These are phyloP conservation scores for Drosophila atripex DNA, from an alignment of 2,888 invertebrate genomes.

Conservation along the genomic window DNA sequence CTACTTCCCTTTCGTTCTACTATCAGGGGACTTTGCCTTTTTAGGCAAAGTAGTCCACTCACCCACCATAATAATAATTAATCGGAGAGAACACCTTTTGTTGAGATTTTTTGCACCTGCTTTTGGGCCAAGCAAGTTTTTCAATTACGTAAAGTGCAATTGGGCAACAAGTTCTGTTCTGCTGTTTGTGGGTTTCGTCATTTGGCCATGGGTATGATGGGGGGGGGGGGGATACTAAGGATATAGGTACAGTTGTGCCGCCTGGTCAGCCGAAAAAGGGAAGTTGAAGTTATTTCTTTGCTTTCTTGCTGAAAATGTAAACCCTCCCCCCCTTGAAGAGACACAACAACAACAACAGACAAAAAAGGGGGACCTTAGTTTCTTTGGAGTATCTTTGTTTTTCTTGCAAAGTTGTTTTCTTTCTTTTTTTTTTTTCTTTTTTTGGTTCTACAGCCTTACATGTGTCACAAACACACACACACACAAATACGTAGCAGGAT, in stretches of 20 bases:
- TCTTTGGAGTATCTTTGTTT: slow-evolving; percentile 34
- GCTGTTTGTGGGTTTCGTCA: neutral
- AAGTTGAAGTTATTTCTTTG: slow-evolving; percentile 3
- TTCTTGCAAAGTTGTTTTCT: slow-evolving; percentile 17
- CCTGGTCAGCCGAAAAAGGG: slow-evolving; percentile 19
- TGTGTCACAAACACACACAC: slow-evolving; percentile 41
- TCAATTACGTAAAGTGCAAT: slow-evolving; percentile 76
- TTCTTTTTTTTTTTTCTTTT: neutral
- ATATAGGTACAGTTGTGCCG: slow-evolving; percentile 41
- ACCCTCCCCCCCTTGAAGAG: neutral
- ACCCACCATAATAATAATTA: slow-evolving; percentile 25
- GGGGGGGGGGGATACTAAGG: neutral
- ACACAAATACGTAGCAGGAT: slow-evolving; percentile 25
- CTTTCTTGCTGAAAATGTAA: neutral
- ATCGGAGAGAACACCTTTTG: slow-evolving; percentile 23
- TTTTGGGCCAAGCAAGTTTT: slow-evolving; percentile 37
- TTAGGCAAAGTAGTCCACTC: too few relatives aligned
- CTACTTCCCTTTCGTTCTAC: too few relatives aligned
- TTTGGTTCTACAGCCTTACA: slow-evolving; percentile 20
- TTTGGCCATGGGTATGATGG: neutral
- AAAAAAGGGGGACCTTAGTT: slow-evolving; percentile 22
- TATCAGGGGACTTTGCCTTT: too few relatives aligned
- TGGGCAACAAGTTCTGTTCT: slow-evolving; percentile 59
- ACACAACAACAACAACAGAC: slow-evolving; percentile 1
- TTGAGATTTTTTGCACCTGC: slow-evolving; percentile 38